These are phyloP conservation scores for Phoxinus dragarum DNA, from an alignment of 2,797 vertebrate genomes.

Conservation along the genomic window DNA sequence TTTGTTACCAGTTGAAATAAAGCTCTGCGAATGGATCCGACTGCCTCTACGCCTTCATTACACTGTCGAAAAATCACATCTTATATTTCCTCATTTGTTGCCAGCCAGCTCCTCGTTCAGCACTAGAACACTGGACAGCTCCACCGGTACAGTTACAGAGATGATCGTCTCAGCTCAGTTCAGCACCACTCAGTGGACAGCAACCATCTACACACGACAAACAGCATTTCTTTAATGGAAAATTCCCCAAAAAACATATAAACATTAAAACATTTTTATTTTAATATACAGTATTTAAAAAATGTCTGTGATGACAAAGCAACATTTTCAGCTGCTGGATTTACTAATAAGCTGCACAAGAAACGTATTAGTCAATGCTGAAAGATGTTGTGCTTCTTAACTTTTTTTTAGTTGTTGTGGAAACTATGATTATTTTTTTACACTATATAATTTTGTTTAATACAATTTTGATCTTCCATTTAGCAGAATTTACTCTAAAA, in stretches of 20 bases:
- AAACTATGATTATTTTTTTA: background rate
- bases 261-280: too few species aligned
- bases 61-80: background rate
- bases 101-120: slow-evolving; percentile 1
- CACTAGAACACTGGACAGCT: background rate
- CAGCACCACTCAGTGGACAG: slow-evolving; percentile 1
- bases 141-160: background rate
- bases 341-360: background rate
- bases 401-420: too few species aligned
- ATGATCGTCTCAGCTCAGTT: background rate
- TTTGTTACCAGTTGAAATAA: too few species aligned
- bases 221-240: background rate
- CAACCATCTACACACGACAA: background rate
- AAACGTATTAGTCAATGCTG: background rate
- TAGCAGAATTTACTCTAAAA: background rate
- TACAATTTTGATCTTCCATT: background rate
- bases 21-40: too few species aligned
- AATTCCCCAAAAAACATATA: background rate
- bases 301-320: background rate
- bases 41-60: too few species aligned
- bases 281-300: background rate
- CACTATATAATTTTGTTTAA: background rate
- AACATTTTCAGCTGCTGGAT: background rate
- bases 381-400: background rate
- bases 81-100: background rate